Evolutionary conservation across 2,888 invertebrate species (phyloP).

Genomic region (Orthosia gothica): DNA sequence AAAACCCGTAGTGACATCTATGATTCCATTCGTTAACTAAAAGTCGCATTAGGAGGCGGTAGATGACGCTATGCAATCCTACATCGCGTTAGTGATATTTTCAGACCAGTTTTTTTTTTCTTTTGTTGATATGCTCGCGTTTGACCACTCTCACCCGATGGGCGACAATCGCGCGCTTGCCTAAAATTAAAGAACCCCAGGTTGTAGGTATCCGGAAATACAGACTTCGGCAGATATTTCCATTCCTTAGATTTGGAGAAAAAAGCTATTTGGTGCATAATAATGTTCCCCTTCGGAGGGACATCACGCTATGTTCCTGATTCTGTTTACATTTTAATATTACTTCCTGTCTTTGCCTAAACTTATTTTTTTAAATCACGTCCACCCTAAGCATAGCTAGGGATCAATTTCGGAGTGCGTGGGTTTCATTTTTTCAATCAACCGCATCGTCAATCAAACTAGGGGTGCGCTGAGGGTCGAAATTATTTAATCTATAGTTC

Average conservation of each 20-base stretch:
- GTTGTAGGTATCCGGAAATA: no score
- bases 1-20: slow-evolving; percentile 39
- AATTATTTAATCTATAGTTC: slow-evolving; percentile 70
- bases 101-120: background rate
- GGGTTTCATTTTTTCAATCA: slow-evolving; percentile 78
- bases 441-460: slow-evolving; percentile 80
- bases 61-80: slow-evolving; percentile 31
- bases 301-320: slow-evolving; percentile 3
- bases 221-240: no score
- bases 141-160: no score
- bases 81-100: slow-evolving; percentile 5
- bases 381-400: slow-evolving; percentile 62
- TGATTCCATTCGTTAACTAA: slow-evolving; percentile 17
- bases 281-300: background rate
- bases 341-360: slow-evolving; percentile 32
- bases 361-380: slow-evolving; percentile 58
- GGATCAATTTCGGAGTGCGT: slow-evolving; percentile 72
- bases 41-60: background rate
- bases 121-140: no score
- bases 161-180: no score
- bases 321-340: slow-evolving; percentile 45
- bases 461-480: slow-evolving; percentile 74
- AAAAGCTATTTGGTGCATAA: background rate
- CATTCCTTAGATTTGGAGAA: no score
- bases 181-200: no score